Conservation (phyloP, 2,113 vertebrate genomes). For the Meleagris gallopavo region DNA sequence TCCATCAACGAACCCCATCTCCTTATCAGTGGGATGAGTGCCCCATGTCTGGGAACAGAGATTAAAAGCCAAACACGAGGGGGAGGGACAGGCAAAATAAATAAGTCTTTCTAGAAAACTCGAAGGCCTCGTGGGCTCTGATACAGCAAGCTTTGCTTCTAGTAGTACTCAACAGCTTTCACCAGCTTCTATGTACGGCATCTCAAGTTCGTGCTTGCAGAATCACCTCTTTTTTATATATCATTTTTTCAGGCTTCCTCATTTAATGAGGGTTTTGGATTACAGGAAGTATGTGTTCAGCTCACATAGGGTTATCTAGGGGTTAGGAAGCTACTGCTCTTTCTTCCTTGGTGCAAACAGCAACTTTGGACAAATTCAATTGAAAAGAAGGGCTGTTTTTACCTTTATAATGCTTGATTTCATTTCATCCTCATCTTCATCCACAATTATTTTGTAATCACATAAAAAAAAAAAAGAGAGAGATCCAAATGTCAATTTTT, state of each 20-base stretch:
- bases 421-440: constrained; percentile 53
- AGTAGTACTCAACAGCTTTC: background rate
- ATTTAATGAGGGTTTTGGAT: background rate
- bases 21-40: background rate
- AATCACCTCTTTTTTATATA: background rate
- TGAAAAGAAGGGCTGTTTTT: background rate
- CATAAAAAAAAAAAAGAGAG: background rate
- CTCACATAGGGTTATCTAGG: fast-evolving
- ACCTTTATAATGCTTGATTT: constrained; percentile 19
- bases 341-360: background rate
- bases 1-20: background rate
- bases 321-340: background rate
- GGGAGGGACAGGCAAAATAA: background rate
- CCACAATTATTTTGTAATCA: constrained; percentile 38
- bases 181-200: background rate
- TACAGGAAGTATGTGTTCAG: fast-evolving
- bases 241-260: background rate
- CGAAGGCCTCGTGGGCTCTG: background rate
- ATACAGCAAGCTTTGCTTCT: background rate
- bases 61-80: background rate
- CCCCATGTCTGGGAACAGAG: background rate
- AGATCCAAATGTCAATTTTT: background rate
- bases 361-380: background rate
- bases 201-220: background rate
- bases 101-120: background rate